These are phyloP conservation scores for Tamias sibiricus DNA, from an alignment of 2,113 vertebrate species.

Conservation along the genomic window DNA sequence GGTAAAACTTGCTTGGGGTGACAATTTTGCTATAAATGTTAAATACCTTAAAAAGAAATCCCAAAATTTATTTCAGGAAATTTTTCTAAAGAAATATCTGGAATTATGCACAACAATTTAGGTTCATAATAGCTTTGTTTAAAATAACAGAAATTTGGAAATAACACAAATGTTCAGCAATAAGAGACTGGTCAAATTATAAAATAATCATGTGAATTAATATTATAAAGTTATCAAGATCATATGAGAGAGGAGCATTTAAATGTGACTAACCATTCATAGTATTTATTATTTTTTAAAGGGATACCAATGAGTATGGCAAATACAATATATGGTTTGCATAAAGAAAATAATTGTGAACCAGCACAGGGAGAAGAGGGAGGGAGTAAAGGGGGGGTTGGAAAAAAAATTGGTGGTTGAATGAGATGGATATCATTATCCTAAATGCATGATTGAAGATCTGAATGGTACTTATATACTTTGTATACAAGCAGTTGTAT, in stretches of 20 bases:
- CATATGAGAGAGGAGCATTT: background rate
- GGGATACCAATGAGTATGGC: background rate
- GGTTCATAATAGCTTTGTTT: slow-evolving; percentile 25
- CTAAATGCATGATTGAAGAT: too few species aligned
- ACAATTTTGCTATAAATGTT: slow-evolving; percentile 28
- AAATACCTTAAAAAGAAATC: slow-evolving; percentile 19
- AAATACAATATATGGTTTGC: background rate
- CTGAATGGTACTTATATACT: too few species aligned
- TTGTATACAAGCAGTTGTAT: too few species aligned
- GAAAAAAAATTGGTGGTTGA: too few species aligned
- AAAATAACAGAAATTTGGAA: slow-evolving; percentile 44
- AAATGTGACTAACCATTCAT: background rate
- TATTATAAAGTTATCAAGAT: slow-evolving; percentile 18
- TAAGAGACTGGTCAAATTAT: background rate
- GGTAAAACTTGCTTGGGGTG: background rate
- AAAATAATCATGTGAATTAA: slow-evolving; percentile 21
- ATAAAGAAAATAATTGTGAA: slow-evolving; percentile 34
- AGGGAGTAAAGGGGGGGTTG: too few species aligned
- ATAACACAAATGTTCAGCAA: background rate
- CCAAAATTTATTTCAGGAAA: slow-evolving; percentile 15
- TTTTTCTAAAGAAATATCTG: slow-evolving; percentile 54
- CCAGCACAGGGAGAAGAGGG: too few species aligned
- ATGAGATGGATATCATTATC: too few species aligned
- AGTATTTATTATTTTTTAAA: slow-evolving; percentile 46
- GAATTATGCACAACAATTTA: background rate